Percentiles rank a stretch among this genome's conserved stretches.
These are phyloP conservation scores for Synanceia verrucosa DNA, from an alignment of 2,797 vertebrate species.

Conservation along the genomic window DNA sequence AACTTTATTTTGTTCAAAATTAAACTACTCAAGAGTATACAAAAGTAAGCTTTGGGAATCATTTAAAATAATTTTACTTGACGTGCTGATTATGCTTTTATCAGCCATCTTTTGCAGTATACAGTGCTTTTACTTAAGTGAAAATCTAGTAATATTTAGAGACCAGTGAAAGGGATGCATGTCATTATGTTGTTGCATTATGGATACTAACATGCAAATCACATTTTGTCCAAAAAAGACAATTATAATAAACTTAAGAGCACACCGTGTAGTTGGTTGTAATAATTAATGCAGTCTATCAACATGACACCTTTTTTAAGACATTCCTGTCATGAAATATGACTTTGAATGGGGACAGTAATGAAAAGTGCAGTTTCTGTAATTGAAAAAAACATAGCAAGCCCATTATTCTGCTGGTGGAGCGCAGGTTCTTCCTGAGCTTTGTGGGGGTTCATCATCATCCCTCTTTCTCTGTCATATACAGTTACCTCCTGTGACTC, in stretches of 20 bases:
- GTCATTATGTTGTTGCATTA: no score
- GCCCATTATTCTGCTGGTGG: conserved; percentile 20
- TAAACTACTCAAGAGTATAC: not conserved
- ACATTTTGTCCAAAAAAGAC: no score
- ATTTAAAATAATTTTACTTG: no score
- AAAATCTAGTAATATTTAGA: no score
- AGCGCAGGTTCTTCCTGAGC: not conserved
- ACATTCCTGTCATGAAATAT: conserved; percentile 12
- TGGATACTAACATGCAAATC: no score
- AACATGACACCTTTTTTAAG: not conserved
- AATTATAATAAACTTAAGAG: not conserved
- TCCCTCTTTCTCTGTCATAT: conserved; percentile 34
- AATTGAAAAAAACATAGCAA: conserved; percentile 63
- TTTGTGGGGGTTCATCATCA: conserved; percentile 27
- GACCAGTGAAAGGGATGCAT: no score
- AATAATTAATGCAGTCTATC: not conserved
- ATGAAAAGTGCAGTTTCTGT: conserved; percentile 39
- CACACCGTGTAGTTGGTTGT: not conserved
- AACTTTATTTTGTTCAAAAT: not conserved
- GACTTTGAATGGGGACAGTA: no score
- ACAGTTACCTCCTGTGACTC: conserved; percentile 59
- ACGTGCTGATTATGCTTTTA: no score
- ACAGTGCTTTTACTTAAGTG: no score
- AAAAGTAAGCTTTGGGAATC: no score
- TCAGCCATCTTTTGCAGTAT: no score